These are phyloP conservation scores for Agrochola lychnidis DNA, from an alignment of 2,888 invertebrate species.

Conservation along the genomic window DNA sequence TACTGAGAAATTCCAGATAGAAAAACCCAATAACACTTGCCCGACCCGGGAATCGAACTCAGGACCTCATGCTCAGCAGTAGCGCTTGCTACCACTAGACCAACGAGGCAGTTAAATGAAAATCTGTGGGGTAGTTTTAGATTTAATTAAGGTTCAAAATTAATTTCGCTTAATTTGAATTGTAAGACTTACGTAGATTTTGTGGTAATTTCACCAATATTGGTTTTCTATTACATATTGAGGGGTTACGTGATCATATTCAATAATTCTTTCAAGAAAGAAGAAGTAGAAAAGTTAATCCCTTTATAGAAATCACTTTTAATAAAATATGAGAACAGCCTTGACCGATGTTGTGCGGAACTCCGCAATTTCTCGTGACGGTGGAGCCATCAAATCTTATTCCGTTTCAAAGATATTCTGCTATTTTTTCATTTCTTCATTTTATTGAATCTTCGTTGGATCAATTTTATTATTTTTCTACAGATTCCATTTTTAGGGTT, in stretches of 20 bases:
- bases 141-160: not conserved
- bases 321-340: slow-evolving; percentile 24
- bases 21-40: no score
- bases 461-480: slow-evolving; percentile 7
- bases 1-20: no score
- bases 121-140: not conserved
- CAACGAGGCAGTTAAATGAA: no score
- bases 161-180: not conserved
- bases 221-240: not conserved
- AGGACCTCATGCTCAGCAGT: no score
- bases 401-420: slow-evolving; percentile 36
- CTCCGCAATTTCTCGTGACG: slow-evolving; percentile 13
- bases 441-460: slow-evolving; percentile 22
- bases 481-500: not conserved
- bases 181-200: not conserved
- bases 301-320: not conserved
- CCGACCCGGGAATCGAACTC: no score
- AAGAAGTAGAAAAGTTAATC: not conserved
- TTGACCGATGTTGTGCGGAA: slow-evolving; percentile 24
- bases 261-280: not conserved
- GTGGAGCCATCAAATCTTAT: slow-evolving; percentile 42
- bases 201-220: not conserved
- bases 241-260: not conserved
- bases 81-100: no score
- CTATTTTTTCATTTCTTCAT: slow-evolving; percentile 11